Percentiles rank a stretch among this genome's conserved stretches.
These are phyloP conservation scores for Anableps anableps DNA, from an alignment of 2,797 vertebrate genomes.

Conservation along the genomic window DNA sequence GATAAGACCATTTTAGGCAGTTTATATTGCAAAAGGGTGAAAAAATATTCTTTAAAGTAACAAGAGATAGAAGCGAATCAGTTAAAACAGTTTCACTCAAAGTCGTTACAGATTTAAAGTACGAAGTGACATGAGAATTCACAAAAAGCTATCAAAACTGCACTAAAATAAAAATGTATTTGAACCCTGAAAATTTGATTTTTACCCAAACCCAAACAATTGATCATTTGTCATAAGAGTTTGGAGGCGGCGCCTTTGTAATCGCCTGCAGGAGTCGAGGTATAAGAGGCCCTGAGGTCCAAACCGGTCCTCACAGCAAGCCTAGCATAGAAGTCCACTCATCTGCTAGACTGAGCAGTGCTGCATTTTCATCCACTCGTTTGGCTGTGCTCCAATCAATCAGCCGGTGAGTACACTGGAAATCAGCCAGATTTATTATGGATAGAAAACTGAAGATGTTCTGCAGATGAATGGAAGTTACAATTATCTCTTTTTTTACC, in stretches of 20 bases:
- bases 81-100: no score
- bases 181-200: background rate
- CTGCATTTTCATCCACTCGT: conserved; percentile 37
- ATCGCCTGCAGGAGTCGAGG: conserved; percentile 76
- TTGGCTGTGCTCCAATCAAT: conserved; percentile 57
- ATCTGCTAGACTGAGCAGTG: conserved; percentile 57
- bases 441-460: background rate
- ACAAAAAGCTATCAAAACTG: background rate
- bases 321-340: conserved; percentile 62
- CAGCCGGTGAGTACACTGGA: conserved; percentile 71
- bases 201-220: background rate
- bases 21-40: background rate
- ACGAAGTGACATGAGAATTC: background rate
- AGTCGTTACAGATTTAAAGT: background rate
- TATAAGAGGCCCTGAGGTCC: conserved; percentile 78
- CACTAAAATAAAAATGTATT: background rate
- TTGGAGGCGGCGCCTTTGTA: conserved; percentile 64
- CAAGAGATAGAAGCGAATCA: background rate
- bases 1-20: background rate
- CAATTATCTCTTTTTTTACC: background rate
- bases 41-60: background rate
- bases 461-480: background rate
- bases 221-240: conserved; percentile 54
- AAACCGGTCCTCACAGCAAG: conserved; percentile 65
- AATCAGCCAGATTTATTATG: background rate